These are phyloP conservation scores for Decapterus maruadsi DNA, from an alignment of 2,797 vertebrate genomes.

Conservation along the genomic window DNA sequence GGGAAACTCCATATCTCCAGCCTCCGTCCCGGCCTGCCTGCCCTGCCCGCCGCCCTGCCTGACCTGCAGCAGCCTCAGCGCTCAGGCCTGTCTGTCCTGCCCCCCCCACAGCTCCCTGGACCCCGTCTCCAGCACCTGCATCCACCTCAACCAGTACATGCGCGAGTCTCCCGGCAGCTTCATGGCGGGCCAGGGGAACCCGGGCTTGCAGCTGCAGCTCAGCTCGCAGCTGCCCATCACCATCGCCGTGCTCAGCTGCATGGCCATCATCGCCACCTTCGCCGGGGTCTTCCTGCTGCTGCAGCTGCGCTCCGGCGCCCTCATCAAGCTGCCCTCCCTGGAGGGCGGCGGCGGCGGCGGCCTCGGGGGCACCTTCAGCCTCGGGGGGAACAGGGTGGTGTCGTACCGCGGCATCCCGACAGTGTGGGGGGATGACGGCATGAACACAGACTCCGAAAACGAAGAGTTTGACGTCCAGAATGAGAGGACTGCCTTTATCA, in stretches of 20 bases:
- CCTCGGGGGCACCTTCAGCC: slow-evolving; percentile 70
- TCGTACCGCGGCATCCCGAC: slow-evolving; percentile 96
- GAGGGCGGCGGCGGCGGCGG: slow-evolving; percentile 69
- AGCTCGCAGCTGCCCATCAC: slow-evolving; percentile 85
- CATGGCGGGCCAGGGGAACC: slow-evolving; percentile 55
- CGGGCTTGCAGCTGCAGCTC: slow-evolving; percentile 41
- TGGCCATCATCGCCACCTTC: slow-evolving; percentile 92
- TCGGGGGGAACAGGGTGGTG: slow-evolving; percentile 85
- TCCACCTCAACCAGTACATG: slow-evolving; percentile 92
- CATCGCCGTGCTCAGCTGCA: slow-evolving; percentile 92
- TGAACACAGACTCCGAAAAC: slow-evolving; percentile 91
- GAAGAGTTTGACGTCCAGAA: slow-evolving; percentile 91
- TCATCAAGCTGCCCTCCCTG: slow-evolving; percentile 79
- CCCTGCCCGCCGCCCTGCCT: slow-evolving; percentile 91
- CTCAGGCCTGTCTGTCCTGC: slow-evolving; percentile 92
- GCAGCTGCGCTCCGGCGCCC: slow-evolving; percentile 91
- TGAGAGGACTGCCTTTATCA: slow-evolving; percentile 99
- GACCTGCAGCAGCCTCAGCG: slow-evolving; percentile 88
- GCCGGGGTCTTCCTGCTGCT: slow-evolving; percentile 91
- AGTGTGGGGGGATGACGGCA: slow-evolving; percentile 91
- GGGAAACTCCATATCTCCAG: slow-evolving; percentile 86
- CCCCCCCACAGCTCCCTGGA: slow-evolving; percentile 91
- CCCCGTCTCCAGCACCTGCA: slow-evolving; percentile 86
- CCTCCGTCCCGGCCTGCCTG: slow-evolving; percentile 87
- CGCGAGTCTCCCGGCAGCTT: slow-evolving; percentile 88